These are phyloP conservation scores for Drosophila chauvacae DNA, from an alignment of 1,140 invertebrate species.

Conservation along the genomic window DNA sequence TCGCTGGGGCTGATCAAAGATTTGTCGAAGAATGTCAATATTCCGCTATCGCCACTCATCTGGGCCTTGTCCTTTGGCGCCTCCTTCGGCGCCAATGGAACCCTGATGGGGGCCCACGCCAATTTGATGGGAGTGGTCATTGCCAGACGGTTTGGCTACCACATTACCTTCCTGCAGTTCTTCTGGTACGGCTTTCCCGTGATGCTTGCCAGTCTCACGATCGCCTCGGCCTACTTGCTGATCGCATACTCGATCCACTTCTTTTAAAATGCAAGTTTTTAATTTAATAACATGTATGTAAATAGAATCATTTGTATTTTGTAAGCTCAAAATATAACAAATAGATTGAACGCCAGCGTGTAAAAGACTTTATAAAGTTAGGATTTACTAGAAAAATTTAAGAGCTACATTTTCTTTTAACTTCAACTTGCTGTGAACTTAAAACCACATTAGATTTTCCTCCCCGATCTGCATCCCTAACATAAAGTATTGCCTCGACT, in stretches of 20 bases:
- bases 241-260: conserved; percentile 84
- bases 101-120: conserved; percentile 91
- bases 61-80: conserved; percentile 91
- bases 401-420: not conserved
- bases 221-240: conserved; percentile 88
- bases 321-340: not conserved
- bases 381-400: not conserved
- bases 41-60: conserved; percentile 89
- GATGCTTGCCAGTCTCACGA: conserved; percentile 87
- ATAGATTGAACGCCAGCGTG: not conserved
- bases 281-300: not conserved
- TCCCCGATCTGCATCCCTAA: not conserved
- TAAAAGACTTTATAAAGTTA: too few relatives aligned
- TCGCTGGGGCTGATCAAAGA: conserved; percentile 89
- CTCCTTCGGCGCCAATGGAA: conserved; percentile 92
- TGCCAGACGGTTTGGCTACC: conserved; percentile 92
- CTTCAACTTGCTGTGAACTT: not conserved
- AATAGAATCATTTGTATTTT: not conserved
- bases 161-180: conserved; percentile 87
- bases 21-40: conserved; percentile 86
- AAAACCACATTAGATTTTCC: not conserved
- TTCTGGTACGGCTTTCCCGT: conserved; percentile 90
- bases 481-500: not conserved
- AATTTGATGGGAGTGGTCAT: conserved; percentile 92
- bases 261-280: not conserved